Conservation (phyloP, 2,113 vertebrate genomes). For the Myocastor coypus region DNA sequence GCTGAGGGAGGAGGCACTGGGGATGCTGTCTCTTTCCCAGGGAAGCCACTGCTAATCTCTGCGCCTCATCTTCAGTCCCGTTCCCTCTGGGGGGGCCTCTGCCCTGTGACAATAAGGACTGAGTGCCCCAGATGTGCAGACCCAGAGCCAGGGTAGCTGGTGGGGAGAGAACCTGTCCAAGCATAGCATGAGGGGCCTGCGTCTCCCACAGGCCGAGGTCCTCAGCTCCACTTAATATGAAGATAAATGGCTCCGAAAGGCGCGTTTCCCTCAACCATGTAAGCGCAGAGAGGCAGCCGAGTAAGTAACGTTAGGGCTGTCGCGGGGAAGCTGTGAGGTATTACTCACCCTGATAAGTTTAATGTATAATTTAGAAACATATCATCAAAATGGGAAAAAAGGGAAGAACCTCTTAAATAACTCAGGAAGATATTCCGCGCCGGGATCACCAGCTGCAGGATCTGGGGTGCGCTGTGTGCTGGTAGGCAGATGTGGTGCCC, state of each 20-base stretch:
- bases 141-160: fast-evolving
- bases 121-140: fast-evolving
- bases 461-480: neutral
- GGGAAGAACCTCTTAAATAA: conserved; percentile 82
- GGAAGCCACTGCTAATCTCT: neutral
- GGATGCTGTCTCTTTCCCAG: neutral
- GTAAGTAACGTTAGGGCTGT: conserved; percentile 81
- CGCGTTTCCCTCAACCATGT: conserved; percentile 4
- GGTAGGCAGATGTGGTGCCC: neutral
- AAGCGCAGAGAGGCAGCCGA: conserved; percentile 74
- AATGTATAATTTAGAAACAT: conserved; percentile 88
- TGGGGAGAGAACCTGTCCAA: neutral
- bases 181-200: neutral
- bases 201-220: neutral
- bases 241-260: conserved; percentile 68
- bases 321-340: conserved; percentile 83
- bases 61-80: neutral
- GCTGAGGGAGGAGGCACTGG: neutral
- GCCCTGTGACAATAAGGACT: fast-evolving
- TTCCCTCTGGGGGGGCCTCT: neutral
- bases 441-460: conserved; percentile 19
- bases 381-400: conserved; percentile 84
- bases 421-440: conserved; percentile 78
- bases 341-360: conserved; percentile 85
- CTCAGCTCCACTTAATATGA: conserved; percentile 34